Evolutionary conservation across 2,888 invertebrate species (phyloP).

Genomic region (Baccha elongata): DNA sequence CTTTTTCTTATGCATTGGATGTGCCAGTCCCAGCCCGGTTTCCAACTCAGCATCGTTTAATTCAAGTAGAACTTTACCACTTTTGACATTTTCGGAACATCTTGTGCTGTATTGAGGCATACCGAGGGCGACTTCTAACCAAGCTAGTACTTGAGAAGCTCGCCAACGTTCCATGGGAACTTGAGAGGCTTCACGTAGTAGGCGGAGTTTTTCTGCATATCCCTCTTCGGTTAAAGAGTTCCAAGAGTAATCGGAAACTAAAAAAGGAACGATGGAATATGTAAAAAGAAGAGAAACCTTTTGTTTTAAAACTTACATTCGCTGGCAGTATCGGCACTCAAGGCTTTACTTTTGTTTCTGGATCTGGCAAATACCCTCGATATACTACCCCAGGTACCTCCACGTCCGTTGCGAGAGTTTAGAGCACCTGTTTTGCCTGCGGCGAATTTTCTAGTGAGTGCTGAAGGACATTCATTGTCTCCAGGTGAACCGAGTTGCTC

Average conservation of each 20-base stretch:
- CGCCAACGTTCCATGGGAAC: conserved; percentile 95
- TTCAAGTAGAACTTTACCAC: conserved; percentile 96
- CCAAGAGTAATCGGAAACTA: conserved; percentile 81
- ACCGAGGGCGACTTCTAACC: conserved; percentile 96
- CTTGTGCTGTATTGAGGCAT: conserved; percentile 96
- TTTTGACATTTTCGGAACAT: conserved; percentile 96
- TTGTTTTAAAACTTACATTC: conserved; percentile 83
- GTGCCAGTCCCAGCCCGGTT: conserved; percentile 93
- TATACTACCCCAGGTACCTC: conserved; percentile 94
- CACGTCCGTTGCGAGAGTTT: conserved; percentile 85
- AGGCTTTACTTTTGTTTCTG: conserved; percentile 90
- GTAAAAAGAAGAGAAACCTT: neutral
- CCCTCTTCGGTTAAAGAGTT: conserved; percentile 82
- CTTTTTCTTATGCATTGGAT: conserved; percentile 97
- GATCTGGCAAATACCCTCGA: conserved; percentile 94
- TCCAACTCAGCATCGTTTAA: conserved; percentile 95
- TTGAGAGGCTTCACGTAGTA: conserved; percentile 90
- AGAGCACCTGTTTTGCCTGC: conserved; percentile 81
- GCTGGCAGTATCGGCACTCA: conserved; percentile 82
- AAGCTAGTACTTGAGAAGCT: conserved; percentile 95
- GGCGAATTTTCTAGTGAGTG: conserved; percentile 82
- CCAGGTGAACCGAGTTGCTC: conserved; percentile 93
- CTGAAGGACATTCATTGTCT: conserved; percentile 86
- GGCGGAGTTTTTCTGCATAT: conserved; percentile 81
- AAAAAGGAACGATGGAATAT: too few species aligned